These are phyloP conservation scores for Aphodius granarius DNA, from an alignment of 2,888 invertebrate species.

Conservation along the genomic window DNA sequence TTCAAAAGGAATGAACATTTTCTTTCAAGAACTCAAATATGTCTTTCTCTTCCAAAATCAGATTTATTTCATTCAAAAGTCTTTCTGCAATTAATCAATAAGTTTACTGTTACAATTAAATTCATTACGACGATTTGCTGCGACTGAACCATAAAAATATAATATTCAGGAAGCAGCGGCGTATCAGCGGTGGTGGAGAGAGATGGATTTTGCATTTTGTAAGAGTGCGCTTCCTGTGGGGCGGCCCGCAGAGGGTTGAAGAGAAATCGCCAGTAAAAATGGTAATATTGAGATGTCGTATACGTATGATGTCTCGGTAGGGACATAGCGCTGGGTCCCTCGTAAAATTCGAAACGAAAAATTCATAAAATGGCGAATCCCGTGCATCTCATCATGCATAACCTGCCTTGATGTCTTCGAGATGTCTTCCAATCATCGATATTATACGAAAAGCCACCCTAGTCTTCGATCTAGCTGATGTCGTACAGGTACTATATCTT, in stretches of 20 bases:
- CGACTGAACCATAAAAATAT: background rate
- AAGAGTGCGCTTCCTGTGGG: background rate
- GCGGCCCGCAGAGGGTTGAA: background rate
- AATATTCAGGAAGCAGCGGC: background rate
- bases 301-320: conserved; percentile 34
- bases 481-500: too few species aligned
- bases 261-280: conserved; percentile 41
- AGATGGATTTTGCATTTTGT: conserved; percentile 3
- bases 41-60: too few species aligned
- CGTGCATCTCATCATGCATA: conserved; percentile 48
- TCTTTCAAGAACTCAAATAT: too few species aligned
- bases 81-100: too few species aligned
- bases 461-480: too few species aligned
- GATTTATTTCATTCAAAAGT: too few species aligned
- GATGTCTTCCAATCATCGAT: conserved; percentile 49
- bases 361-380: conserved; percentile 50
- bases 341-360: conserved; percentile 48
- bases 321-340: conserved; percentile 24
- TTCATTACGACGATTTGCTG: background rate
- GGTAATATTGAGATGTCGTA: conserved; percentile 37
- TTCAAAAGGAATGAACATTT: too few species aligned
- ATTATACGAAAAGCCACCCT: conserved; percentile 33
- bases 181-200: too few species aligned
- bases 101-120: background rate
- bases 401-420: conserved; percentile 45